Percentiles rank a stretch among this genome's conserved stretches.
phyloP scores from a whole-genome alignment of 53 echinoderm and acorn worm genomes.

The Pentamera pediparva region DNA sequence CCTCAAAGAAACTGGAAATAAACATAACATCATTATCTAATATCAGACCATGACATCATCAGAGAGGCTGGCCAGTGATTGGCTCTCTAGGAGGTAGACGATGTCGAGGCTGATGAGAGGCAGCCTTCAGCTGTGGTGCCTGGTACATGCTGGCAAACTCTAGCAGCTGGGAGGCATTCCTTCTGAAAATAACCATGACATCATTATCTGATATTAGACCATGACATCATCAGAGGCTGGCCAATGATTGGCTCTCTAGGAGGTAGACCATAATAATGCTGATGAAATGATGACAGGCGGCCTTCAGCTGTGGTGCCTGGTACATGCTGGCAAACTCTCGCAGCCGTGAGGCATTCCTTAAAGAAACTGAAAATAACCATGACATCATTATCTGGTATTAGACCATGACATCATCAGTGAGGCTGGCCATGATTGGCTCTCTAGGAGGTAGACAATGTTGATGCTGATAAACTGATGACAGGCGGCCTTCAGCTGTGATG shows the following conservation, averaged over 20 bases:
- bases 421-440: slow-evolving; percentile 56
- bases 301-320: too few species aligned
- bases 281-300: too few species aligned
- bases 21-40: too few species aligned
- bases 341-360: too few species aligned
- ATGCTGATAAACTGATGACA: slow-evolving; percentile 89
- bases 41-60: slow-evolving; percentile 64
- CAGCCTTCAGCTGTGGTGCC: slow-evolving; percentile 65
- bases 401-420: slow-evolving; percentile 63
- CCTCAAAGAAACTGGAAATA: slow-evolving; percentile 55
- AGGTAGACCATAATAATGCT: too few species aligned
- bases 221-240: slow-evolving; percentile 67
- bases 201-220: too few species aligned
- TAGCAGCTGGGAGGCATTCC: slow-evolving; percentile 80
- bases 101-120: slow-evolving; percentile 85
- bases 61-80: slow-evolving; percentile 57
- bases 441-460: slow-evolving; percentile 70
- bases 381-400: too few species aligned
- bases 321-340: too few species aligned
- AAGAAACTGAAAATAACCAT: too few species aligned
- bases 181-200: slow-evolving; percentile 47
- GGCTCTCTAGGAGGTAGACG: slow-evolving; percentile 63
- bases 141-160: slow-evolving; percentile 88
- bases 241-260: too few species aligned
- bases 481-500: slow-evolving; percentile 63